phyloP scores from a whole-genome alignment of 1,140 invertebrate genomes.

The Saccostrea glomerata region DNA sequence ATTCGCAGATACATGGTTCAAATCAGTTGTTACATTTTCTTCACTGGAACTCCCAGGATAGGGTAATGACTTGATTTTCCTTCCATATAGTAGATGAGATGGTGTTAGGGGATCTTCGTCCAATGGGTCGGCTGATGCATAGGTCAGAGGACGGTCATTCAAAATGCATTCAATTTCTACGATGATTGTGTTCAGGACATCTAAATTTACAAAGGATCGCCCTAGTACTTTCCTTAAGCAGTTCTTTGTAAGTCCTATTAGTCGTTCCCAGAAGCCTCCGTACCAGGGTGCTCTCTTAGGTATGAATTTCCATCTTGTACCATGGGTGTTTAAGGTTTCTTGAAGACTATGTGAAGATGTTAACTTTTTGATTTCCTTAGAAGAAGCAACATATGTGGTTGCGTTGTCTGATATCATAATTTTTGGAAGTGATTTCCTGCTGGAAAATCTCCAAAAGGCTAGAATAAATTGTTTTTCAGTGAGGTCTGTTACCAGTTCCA shows the following conservation, averaged over 20 bases:
- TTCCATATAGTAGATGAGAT: slow-evolving; percentile 42
- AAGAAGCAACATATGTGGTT: slow-evolving; percentile 36
- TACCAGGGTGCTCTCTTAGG: slow-evolving; percentile 39
- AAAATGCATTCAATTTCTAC: slow-evolving; percentile 43
- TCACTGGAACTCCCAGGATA: background rate
- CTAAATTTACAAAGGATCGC: background rate
- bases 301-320: slow-evolving; percentile 44
- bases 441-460: slow-evolving; percentile 44
- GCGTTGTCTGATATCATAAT: slow-evolving; percentile 51
- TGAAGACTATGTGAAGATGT: background rate
- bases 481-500: slow-evolving; percentile 45
- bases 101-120: slow-evolving; percentile 40
- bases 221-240: slow-evolving; percentile 48
- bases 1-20: too few relatives aligned
- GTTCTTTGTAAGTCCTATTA: slow-evolving; percentile 40
- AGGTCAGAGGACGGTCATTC: slow-evolving; percentile 42
- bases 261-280: slow-evolving; percentile 41
- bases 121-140: background rate
- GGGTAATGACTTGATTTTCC: slow-evolving; percentile 20
- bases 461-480: slow-evolving; percentile 44
- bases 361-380: slow-evolving; percentile 31
- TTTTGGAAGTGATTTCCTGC: slow-evolving; percentile 43
- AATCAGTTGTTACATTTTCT: too few relatives aligned
- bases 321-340: background rate
- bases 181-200: slow-evolving; percentile 8